Evolutionary conservation across 2,113 vertebrate species (phyloP).

Genomic region (Elachura formosa): DNA sequence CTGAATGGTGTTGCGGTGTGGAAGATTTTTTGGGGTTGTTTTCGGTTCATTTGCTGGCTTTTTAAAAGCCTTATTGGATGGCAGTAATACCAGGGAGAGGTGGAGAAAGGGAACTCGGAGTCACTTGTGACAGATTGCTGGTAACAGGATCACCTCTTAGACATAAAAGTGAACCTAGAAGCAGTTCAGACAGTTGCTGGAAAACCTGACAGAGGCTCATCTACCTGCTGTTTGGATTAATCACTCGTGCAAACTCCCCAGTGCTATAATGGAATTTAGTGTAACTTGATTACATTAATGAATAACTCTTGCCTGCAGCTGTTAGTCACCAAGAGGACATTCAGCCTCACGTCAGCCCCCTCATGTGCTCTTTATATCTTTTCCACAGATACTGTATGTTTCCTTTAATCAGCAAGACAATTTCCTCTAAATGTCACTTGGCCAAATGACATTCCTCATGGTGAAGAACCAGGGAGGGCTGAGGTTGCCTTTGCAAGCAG

Average conservation of each 20-base stretch:
- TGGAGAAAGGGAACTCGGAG: rapidly evolving
- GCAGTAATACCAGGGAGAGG: background rate
- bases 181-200: background rate
- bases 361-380: background rate
- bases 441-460: background rate
- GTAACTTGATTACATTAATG: background rate
- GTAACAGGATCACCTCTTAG: background rate
- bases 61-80: background rate
- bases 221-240: conserved; percentile 15
- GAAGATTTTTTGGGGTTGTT: rapidly evolving
- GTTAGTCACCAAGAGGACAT: background rate
- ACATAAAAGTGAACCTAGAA: background rate
- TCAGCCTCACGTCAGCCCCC: background rate
- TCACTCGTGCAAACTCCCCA: background rate
- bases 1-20: rapidly evolving
- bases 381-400: background rate
- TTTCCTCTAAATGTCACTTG: background rate
- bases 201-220: background rate
- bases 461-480: background rate
- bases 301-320: background rate
- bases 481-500: rapidly evolving
- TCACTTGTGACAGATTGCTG: background rate
- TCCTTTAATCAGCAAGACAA: background rate
- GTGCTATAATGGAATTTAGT: background rate
- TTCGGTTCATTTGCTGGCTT: background rate